Percentiles rank a stretch among this genome's conserved stretches.
phyloP scores from a whole-genome alignment of 1,140 invertebrate species.

The Euborellia annulipes region DNA sequence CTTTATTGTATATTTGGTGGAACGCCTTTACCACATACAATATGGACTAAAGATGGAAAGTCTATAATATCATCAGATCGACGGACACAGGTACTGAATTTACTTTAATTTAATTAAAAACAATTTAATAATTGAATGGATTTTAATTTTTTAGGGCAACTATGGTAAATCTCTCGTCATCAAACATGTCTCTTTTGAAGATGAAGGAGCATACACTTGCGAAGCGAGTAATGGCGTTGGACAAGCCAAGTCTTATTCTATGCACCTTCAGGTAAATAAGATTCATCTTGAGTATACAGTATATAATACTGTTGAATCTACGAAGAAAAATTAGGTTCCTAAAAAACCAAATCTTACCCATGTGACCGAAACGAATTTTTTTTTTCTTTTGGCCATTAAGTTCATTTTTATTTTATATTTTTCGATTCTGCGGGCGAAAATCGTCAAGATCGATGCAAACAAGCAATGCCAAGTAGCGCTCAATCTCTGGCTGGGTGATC shows the following conservation, averaged over 20 bases:
- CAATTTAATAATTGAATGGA: not conserved
- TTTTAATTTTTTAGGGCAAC: conserved; percentile 46
- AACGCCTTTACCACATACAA: conserved; percentile 64
- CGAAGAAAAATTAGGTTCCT: no score
- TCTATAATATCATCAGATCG: conserved; percentile 50
- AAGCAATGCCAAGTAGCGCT: no score
- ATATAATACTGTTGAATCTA: no score
- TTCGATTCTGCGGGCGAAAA: no score
- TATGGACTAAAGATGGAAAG: conserved; percentile 69
- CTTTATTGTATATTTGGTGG: conserved; percentile 83
- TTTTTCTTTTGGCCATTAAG: no score
- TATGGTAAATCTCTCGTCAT: conserved; percentile 88
- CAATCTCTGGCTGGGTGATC: no score
- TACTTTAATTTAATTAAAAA: conserved; percentile 9
- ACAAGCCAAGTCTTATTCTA: conserved; percentile 64
- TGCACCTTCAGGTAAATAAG: conserved; percentile 61
- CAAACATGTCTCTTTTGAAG: conserved; percentile 66
- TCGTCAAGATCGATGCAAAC: no score
- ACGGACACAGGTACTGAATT: no score
- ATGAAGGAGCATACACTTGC: conserved; percentile 77
- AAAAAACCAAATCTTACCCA: no score
- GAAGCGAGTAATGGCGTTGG: conserved; percentile 83
- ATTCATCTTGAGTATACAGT: no score
- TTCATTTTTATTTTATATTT: no score
- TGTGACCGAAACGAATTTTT: no score